Base-by-base conservation (phyloP, 2,888 invertebrate genomes). In the Hypolimnas misippus region DNA sequence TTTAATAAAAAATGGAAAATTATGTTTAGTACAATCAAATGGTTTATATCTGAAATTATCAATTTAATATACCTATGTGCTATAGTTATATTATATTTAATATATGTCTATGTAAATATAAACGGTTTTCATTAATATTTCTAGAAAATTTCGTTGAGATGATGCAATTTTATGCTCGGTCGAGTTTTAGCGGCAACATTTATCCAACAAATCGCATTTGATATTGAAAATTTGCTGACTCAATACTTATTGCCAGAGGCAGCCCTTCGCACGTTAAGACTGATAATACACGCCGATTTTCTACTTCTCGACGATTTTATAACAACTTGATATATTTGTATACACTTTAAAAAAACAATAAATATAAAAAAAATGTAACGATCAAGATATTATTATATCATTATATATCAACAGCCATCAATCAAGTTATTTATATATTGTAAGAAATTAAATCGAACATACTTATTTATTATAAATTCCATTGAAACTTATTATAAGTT, bases 131-230 rank as follows among this genome's bases (percentile, higher is more conserved):
- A 1, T 46, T 12, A 46, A 46, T 38, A 46, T 46, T 12, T 46
- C 40, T 57, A 46, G 42, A 54, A 58, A 51, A 51, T 61, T 35
- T 61, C 38, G 16, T 44, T 65, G 17, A 57, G 55, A 58, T 46
- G 40, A 49, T 56, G 38, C 62, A 55, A 66, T 66, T 66, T 66
- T 54, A 53, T 44, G 19, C 60, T 61, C 31, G 33, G 54, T 42
- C 49, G 60, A 38, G 50, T 49, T 40, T 35, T 38, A 21, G 57
- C 40, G 52, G 33, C 46, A 42, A 62, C 53, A 40, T 31, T 52
- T 51, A 59, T 52, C 56, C 50, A 54, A 40, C 59, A 63, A 66
- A 60, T 62, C 25, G 33, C 21, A 63, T 66, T 66, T 56, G 7
- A 6, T 44, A n/a, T 44, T 44, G 52, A 35, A 57, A 46, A 53